Evolutionary conservation across 1,140 invertebrate genomes (phyloP).

Genomic region (Tetramorium simillimum): DNA sequence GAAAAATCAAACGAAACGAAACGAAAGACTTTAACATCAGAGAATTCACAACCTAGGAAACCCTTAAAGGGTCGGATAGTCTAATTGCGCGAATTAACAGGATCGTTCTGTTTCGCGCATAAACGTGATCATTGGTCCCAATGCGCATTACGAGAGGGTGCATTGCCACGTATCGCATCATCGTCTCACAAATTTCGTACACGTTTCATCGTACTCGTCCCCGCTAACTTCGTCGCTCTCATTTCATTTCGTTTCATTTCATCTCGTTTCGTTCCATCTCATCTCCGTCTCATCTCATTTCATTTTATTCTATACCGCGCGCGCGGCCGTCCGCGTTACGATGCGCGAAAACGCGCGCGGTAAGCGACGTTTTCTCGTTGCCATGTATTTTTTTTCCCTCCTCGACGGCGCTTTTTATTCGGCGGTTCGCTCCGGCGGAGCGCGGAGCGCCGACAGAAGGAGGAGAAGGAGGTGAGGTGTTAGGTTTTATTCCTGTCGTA

Average conservation of each 20-base stretch:
- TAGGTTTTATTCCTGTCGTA: slow-evolving; percentile 68
- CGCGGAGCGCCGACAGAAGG: neutral
- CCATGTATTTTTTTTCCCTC: slow-evolving; percentile 33
- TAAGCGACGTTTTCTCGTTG: slow-evolving; percentile 52
- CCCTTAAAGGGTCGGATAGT: neutral
- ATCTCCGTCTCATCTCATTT: slow-evolving; percentile 40
- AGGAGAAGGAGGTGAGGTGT: neutral
- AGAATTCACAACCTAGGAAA: no score
- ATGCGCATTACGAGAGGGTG: neutral
- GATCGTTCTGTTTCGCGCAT: neutral
- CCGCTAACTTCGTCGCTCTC: slow-evolving; percentile 12
- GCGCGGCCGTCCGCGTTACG: slow-evolving; percentile 33
- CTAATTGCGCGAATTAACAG: neutral
- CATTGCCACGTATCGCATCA: slow-evolving; percentile 19
- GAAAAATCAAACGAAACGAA: neutral
- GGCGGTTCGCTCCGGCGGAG: neutral
- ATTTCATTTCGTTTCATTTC: slow-evolving; percentile 39
- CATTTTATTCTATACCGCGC: slow-evolving; percentile 29
- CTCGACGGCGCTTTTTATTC: slow-evolving; percentile 42
- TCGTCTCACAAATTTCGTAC: slow-evolving; percentile 3
- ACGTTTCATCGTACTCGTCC: slow-evolving; percentile 23
- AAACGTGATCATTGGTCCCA: neutral
- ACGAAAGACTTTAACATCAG: neutral
- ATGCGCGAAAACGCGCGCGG: slow-evolving; percentile 41
- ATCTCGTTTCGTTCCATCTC: slow-evolving; percentile 43